Evolutionary conservation across 2,113 vertebrate genomes (phyloP).

Genomic region (Cyphomyrus discorhynchus): DNA sequence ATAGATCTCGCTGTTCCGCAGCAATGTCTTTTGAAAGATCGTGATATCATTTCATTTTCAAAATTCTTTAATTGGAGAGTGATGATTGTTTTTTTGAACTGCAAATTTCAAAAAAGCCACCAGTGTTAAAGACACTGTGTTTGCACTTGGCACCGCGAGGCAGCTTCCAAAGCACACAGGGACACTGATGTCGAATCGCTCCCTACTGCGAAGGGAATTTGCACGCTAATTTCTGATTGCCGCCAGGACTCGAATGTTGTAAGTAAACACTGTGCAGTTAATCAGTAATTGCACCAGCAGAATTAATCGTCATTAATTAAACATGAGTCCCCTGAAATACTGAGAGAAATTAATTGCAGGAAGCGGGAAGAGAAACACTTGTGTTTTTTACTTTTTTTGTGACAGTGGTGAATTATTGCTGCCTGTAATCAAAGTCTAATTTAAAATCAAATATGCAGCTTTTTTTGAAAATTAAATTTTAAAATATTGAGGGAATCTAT

Average conservation of each 20-base stretch:
- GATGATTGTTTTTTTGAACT: not conserved
- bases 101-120: not conserved
- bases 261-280: slow-evolving; percentile 16
- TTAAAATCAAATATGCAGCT: slow-evolving; percentile 50
- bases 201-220: not conserved
- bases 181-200: not conserved
- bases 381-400: slow-evolving; percentile 29
- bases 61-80: not conserved
- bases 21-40: not conserved
- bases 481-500: slow-evolving; percentile 46
- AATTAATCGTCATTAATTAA: slow-evolving; percentile 61
- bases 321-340: slow-evolving; percentile 46
- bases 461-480: slow-evolving; percentile 32
- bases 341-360: slow-evolving; percentile 53
- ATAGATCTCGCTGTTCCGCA: not conserved
- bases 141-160: not conserved
- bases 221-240: slow-evolving; percentile 3
- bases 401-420: slow-evolving; percentile 41
- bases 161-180: not conserved
- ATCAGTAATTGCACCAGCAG: slow-evolving; percentile 22
- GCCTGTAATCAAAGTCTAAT: slow-evolving; percentile 44
- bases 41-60: not conserved
- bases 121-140: not conserved
- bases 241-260: not conserved
- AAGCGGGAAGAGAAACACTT: slow-evolving; percentile 45